phyloP scores from a whole-genome alignment of 1,140 invertebrate species.

The Pseudobourletiella spinata region DNA sequence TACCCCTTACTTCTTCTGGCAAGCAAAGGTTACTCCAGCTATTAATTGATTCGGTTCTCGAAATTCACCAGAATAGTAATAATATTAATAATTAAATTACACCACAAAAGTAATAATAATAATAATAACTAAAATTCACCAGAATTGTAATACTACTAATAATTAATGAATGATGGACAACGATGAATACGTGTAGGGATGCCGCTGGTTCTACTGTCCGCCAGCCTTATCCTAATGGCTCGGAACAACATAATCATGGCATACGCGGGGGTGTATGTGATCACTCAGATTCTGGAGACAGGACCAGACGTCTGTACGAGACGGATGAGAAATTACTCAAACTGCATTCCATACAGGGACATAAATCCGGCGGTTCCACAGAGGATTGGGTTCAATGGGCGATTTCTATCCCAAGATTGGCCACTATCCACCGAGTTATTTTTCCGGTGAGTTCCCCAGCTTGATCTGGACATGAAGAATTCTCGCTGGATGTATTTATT shows the following conservation, averaged over 20 bases:
- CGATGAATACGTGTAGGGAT: conserved; percentile 1
- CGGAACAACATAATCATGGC: conserved; percentile 2
- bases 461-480: neutral
- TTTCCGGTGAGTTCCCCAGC: neutral
- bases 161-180: too few species aligned
- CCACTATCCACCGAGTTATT: conserved; percentile 9
- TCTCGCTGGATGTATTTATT: too few species aligned
- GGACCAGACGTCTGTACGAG: neutral
- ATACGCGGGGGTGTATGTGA: neutral
- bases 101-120: neutral
- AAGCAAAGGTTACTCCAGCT: neutral
- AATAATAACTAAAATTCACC: too few species aligned
- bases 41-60: neutral
- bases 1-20: neutral
- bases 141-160: too few species aligned
- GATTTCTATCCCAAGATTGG: neutral
- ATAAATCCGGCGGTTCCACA: neutral
- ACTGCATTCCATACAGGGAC: neutral
- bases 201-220: neutral
- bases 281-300: neutral
- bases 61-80: neutral
- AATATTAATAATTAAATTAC: neutral
- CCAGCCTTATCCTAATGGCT: neutral
- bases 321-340: neutral
- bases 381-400: neutral